Percentiles rank a stretch among this genome's conserved stretches.
Conservation (phyloP, 1,140 invertebrate species). For the Coelopa frigida region DNA sequence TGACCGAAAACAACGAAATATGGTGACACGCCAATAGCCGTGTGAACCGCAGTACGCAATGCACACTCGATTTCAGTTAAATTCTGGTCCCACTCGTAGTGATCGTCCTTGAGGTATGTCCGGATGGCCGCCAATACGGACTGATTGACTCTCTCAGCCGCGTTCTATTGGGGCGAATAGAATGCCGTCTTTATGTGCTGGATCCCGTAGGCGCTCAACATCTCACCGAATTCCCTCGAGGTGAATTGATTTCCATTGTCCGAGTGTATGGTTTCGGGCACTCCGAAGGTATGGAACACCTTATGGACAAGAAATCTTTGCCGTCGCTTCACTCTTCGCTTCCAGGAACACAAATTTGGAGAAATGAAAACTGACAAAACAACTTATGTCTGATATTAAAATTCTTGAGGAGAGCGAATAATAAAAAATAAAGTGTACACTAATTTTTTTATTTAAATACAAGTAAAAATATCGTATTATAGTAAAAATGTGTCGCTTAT, state of each 20-base stretch:
- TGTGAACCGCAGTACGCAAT: neutral
- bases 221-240: constrained; percentile 1
- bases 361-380: too few species aligned
- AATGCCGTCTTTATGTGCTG: constrained; percentile 9
- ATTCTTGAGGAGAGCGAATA: too few species aligned
- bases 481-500: too few species aligned
- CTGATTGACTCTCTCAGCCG: constrained; percentile 10
- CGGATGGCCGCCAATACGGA: neutral
- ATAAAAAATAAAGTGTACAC: too few species aligned
- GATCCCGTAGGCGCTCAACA: constrained; percentile 9
- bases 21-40: neutral
- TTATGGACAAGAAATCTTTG: constrained; percentile 10
- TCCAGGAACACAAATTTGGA: constrained; percentile 17
- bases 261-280: constrained; percentile 12
- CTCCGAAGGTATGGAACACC: constrained; percentile 14
- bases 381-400: too few species aligned
- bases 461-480: too few species aligned
- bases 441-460: too few species aligned
- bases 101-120: neutral
- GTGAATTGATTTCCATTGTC: constrained; percentile 17
- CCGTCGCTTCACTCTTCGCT: constrained; percentile 13
- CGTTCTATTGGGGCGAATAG: constrained; percentile 15
- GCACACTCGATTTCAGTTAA: constrained; percentile 8
- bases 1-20: constrained; percentile 3
- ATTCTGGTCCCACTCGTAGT: constrained; percentile 11